These are phyloP conservation scores for Caenorhabditis sp. DNA, from an alignment of 2,888 invertebrate species.

Conservation along the genomic window DNA sequence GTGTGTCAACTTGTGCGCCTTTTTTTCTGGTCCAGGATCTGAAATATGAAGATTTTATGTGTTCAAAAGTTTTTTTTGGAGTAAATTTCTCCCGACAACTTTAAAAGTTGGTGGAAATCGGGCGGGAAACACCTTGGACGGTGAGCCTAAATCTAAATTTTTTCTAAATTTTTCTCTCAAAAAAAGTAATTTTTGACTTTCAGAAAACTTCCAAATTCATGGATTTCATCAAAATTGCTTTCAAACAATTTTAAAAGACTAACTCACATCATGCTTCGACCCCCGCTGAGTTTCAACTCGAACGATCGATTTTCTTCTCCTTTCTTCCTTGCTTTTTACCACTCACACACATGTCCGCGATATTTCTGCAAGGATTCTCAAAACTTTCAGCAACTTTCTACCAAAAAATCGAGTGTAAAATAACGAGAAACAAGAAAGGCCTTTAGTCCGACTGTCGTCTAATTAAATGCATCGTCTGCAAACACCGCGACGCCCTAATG, in stretches of 20 bases:
- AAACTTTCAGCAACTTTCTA: no score
- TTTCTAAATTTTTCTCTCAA: no score
- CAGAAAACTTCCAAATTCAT: not conserved
- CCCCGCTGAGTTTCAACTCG: conserved; percentile 79
- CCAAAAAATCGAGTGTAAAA: not conserved
- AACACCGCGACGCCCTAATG: conserved; percentile 30
- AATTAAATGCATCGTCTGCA: conserved; percentile 7
- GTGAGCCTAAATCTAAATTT: no score
- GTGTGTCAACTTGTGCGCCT: conserved; percentile 88
- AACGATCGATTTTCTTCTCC: conserved; percentile 74
- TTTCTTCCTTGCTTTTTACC: conserved; percentile 54
- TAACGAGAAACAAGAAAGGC: not conserved
- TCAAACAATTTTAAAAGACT: not conserved
- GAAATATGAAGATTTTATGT: not conserved
- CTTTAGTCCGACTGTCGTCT: conserved; percentile 1
- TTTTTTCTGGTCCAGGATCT: conserved; percentile 68
- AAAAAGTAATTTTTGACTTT: no score
- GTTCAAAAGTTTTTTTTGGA: not conserved
- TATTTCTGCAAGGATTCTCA: not conserved
- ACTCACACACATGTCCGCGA: conserved; percentile 29
- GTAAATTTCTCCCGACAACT: not conserved
- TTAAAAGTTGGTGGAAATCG: not conserved
- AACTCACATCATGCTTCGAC: conserved; percentile 74
- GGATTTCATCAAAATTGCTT: not conserved
- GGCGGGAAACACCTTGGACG: no score